Evolutionary conservation across 2,888 invertebrate species (phyloP).

Genomic region (Epistrophe grossulariae): DNA sequence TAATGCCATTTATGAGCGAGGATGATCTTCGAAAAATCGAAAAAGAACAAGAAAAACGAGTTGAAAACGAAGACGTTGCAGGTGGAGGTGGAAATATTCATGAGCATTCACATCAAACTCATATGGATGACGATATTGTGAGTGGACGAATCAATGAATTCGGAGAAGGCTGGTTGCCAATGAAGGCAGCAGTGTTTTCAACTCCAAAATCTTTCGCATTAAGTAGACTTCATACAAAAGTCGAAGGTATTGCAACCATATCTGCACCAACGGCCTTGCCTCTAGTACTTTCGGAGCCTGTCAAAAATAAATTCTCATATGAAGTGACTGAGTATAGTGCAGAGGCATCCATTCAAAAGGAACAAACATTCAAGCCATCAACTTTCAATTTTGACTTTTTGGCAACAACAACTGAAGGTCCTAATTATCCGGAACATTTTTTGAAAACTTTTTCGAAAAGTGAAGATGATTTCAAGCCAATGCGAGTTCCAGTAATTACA

Average conservation of each 20-base stretch:
- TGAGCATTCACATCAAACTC: slow-evolving; percentile 77
- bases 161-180: slow-evolving; percentile 81
- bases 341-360: slow-evolving; percentile 74
- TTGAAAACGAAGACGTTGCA: slow-evolving; percentile 77
- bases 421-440: slow-evolving; percentile 81
- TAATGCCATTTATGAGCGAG: slow-evolving; percentile 69
- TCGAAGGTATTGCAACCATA: slow-evolving; percentile 45
- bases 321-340: slow-evolving; percentile 82
- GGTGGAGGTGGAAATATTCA: too few species aligned
- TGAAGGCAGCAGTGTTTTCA: slow-evolving; percentile 76
- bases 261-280: not conserved
- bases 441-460: slow-evolving; percentile 76
- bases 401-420: slow-evolving; percentile 77
- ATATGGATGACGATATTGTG: slow-evolving; percentile 78
- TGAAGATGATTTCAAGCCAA: slow-evolving; percentile 28
- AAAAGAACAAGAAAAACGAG: slow-evolving; percentile 81
- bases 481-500: not conserved
- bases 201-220: slow-evolving; percentile 79
- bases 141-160: slow-evolving; percentile 79
- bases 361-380: slow-evolving; percentile 41
- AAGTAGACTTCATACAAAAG: slow-evolving; percentile 80
- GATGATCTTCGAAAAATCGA: slow-evolving; percentile 79
- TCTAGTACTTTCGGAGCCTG: not conserved
- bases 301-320: slow-evolving; percentile 77
- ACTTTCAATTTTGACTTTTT: slow-evolving; percentile 45